These are phyloP conservation scores for Piprites chloris DNA, from an alignment of 2,113 vertebrate genomes.

Conservation along the genomic window DNA sequence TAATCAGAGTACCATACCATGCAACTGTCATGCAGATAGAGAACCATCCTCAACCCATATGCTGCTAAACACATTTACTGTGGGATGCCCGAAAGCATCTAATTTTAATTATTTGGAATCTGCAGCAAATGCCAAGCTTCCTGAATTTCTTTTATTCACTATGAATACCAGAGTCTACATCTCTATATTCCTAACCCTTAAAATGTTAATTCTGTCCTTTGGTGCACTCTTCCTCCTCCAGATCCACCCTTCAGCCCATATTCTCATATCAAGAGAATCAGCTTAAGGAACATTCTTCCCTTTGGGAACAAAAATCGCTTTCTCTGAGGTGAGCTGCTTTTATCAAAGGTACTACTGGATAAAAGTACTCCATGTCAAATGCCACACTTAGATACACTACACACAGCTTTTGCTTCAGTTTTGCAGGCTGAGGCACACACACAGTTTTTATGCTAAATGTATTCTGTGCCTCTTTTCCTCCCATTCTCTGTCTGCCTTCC, in stretches of 20 bases:
- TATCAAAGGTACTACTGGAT: neutral
- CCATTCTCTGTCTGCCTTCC: conserved; percentile 10
- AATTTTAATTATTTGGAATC: conserved; percentile 15
- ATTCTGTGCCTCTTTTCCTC: conserved; percentile 17
- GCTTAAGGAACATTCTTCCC: neutral
- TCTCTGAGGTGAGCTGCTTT: neutral
- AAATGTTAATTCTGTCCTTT: neutral
- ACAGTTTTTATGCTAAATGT: neutral
- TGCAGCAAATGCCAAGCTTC: neutral
- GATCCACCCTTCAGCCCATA: neutral
- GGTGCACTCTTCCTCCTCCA: neutral
- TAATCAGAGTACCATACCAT: neutral
- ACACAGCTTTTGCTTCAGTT: neutral
- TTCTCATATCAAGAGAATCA: neutral
- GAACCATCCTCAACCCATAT: neutral
- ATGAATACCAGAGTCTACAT: neutral
- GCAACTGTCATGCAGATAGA: neutral
- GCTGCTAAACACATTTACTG: neutral
- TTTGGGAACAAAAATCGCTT: neutral
- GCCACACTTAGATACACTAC: neutral
- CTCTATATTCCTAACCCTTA: neutral
- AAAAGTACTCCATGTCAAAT: neutral
- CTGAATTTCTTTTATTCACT: neutral
- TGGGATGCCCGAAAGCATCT: neutral
- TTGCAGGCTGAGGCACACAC: neutral